Evolutionary conservation across 37 sponge, comb jelly and placozoan species (phyloP).

Genomic region (Halisarca cf. caerulea): DNA sequence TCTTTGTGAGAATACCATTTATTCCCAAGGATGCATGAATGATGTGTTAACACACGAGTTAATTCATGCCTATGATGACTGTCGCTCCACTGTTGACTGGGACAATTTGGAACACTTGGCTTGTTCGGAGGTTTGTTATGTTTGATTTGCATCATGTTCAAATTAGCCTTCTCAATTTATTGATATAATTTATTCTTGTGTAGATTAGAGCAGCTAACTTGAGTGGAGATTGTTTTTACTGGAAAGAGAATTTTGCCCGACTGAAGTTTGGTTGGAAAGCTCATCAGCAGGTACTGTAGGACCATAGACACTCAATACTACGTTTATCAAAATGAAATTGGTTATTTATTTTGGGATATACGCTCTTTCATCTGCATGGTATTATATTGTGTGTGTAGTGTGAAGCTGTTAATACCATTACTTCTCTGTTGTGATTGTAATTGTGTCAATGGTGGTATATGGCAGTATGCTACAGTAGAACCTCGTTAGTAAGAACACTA

Average conservation of each 20-base stretch:
- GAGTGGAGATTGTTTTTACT: constrained; percentile 95
- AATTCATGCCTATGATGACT: constrained; percentile 86
- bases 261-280: constrained; percentile 88
- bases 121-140: constrained; percentile 73
- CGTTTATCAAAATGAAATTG: too few relatives aligned
- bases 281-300: constrained; percentile 90
- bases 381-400: too few relatives aligned
- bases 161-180: not conserved
- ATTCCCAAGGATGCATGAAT: constrained; percentile 80
- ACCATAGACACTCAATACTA: too few relatives aligned
- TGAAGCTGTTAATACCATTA: too few relatives aligned
- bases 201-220: constrained; percentile 90
- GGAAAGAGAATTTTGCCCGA: constrained; percentile 86
- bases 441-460: too few relatives aligned
- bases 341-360: too few relatives aligned
- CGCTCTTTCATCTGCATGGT: too few relatives aligned
- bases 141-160: not conserved
- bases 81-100: constrained; percentile 83
- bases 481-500: too few relatives aligned
- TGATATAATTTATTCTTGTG: not conserved
- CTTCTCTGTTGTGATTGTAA: too few relatives aligned
- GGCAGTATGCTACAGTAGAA: too few relatives aligned
- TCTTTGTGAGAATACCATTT: constrained; percentile 89
- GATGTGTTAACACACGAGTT: constrained; percentile 91
- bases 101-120: constrained; percentile 82